Percentiles rank a stretch among this genome's conserved stretches.
Evolutionary conservation across 2,113 vertebrate genomes (phyloP).

Genomic region (Zingel zingel): DNA sequence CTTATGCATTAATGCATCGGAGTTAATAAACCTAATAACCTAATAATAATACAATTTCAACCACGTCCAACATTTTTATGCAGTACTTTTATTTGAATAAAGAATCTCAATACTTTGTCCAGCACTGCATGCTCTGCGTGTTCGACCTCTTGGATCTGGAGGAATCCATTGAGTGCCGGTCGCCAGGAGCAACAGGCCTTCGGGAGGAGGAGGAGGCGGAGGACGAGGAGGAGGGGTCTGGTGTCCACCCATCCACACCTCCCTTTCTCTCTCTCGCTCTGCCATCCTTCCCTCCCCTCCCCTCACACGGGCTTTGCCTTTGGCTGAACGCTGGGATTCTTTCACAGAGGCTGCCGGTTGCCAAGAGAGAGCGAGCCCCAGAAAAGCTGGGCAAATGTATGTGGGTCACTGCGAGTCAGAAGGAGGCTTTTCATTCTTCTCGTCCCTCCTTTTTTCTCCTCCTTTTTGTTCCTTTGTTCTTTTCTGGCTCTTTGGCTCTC

Average conservation of each 20-base stretch:
- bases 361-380: conserved; percentile 81
- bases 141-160: conserved; percentile 50
- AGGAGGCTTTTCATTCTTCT: conserved; percentile 79
- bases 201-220: conserved; percentile 43
- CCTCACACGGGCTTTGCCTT: conserved; percentile 79
- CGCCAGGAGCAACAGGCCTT: conserved; percentile 74
- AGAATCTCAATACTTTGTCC: conserved; percentile 8
- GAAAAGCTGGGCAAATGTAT: conserved; percentile 82
- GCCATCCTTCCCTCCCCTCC: conserved; percentile 39
- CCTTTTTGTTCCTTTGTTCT: conserved; percentile 71
- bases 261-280: conserved; percentile 39
- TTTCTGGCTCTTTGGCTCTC: conserved; percentile 69
- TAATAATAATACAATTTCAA: background rate
- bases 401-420: conserved; percentile 82
- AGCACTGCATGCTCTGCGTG: conserved; percentile 11
- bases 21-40: background rate
- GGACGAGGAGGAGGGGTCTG: conserved; percentile 58
- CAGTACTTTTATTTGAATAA: background rate
- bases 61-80: no score
- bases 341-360: conserved; percentile 84
- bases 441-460: conserved; percentile 66
- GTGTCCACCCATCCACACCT: conserved; percentile 62
- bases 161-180: conserved; percentile 74
- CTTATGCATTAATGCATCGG: background rate
- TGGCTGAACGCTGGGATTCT: conserved; percentile 87